Evolutionary conservation across 2,888 invertebrate genomes (phyloP), one percentile per base, ranked within the genome.

Genomic region (Drosophila subquinaria): DNA sequence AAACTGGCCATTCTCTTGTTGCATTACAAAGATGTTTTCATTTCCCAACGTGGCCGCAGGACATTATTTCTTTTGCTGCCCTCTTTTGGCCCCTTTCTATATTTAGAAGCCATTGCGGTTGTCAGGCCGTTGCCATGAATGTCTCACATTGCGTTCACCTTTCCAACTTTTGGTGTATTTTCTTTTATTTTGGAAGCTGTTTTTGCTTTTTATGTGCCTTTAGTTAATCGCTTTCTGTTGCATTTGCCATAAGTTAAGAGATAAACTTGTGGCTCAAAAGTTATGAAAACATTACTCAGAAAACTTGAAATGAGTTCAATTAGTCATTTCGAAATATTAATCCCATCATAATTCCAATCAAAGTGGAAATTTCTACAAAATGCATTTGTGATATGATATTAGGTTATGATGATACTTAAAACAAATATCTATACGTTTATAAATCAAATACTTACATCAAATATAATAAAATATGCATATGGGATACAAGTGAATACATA

Each of bases 1-100:
- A 68, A 81, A 63, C 42, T 82, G 64, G 56, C 70, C 79, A 62
- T 79, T 64, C 57, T 69, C 73, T 62, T 62, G 69, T 59, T 77
- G 77, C 81, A 73, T 80, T 84, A 79, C 89, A 85, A 89, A 85
- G 82, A 89, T 81, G 79, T 88, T 85, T 85, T 85, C 85, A 88
- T 89, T 85, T 89, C 79, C 81, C 88, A 65, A 50, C 42, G 76
- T 66, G 68, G 85, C 85, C 90, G 73, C 77, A 76, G 89, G 85
- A 84, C 85, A 85, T 85, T 89, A 82, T 89, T 79, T 73, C 83
- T 68, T 81, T 65, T 68, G 52, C 40, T 60, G 47, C 52, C 48
- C 38, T 38, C 23, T n/a, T 5, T 40, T 15, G 15, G 30, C 45
- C 50, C 15, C 47, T 48, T 50, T 68, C 45, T 48, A 71, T 48